Evolutionary conservation across 2,888 invertebrate species (phyloP).

Genomic region (Drosophila meridionalis): DNA sequence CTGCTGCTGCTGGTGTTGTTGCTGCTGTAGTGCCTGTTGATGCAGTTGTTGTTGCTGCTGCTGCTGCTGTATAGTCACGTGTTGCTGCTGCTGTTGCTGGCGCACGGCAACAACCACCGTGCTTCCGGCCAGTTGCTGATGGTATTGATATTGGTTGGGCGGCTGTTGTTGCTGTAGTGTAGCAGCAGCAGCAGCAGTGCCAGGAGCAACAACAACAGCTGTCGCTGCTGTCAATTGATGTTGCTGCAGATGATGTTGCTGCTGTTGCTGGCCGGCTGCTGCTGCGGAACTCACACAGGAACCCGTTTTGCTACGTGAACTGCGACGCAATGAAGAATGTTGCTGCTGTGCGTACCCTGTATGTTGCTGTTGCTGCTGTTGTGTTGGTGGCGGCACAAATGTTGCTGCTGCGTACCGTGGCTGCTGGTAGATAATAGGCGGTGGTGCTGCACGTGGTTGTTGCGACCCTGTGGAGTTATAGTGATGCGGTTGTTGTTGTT

Average conservation of each 20-base stretch:
- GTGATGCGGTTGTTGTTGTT: constrained; percentile 75
- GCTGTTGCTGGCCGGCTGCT: constrained; percentile 82
- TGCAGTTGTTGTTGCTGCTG: constrained; percentile 67
- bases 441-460: constrained; percentile 54
- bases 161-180: constrained; percentile 58
- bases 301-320: constrained; percentile 85
- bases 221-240: constrained; percentile 52
- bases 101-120: constrained; percentile 75
- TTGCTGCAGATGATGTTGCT: constrained; percentile 65
- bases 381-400: constrained; percentile 58
- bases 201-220: constrained; percentile 63
- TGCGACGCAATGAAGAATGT: constrained; percentile 83
- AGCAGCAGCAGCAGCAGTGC: constrained; percentile 56
- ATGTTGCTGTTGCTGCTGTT: constrained; percentile 32
- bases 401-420: constrained; percentile 55
- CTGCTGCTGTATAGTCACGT: constrained; percentile 84
- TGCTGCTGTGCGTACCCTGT: constrained; percentile 63
- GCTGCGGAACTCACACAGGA: constrained; percentile 84
- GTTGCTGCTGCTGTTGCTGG: constrained; percentile 70
- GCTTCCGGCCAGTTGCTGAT: constrained; percentile 67
- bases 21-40: constrained; percentile 55
- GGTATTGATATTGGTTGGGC: constrained; percentile 70
- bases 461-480: constrained; percentile 80
- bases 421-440: constrained; percentile 71
- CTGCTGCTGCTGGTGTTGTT: constrained; percentile 58